These are phyloP conservation scores for Caenorhabditis panamensis DNA, from an alignment of 2,888 invertebrate species.

Conservation along the genomic window DNA sequence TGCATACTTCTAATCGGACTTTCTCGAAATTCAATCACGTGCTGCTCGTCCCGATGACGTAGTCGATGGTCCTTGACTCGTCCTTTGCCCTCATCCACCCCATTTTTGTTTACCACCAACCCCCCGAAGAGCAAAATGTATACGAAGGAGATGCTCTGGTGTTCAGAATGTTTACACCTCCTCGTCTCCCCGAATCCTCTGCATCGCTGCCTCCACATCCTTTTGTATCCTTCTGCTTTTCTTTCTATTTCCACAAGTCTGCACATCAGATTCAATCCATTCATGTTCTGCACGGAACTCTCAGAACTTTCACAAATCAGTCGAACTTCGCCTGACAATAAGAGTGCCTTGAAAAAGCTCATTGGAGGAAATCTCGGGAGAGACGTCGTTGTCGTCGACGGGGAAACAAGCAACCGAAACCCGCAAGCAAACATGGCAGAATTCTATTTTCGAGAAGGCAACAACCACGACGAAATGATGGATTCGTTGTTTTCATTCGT, in stretches of 20 bases:
- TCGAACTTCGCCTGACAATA: background rate
- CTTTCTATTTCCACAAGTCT: conserved; percentile 1
- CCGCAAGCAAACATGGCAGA: conserved; percentile 7
- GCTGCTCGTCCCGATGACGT: conserved; percentile 16
- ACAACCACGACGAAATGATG: conserved; percentile 22
- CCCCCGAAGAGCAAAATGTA: conserved; percentile 13
- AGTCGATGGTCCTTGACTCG: background rate
- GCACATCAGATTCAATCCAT: background rate
- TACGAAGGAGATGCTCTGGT: background rate
- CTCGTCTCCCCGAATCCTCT: background rate
- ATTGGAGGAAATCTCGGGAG: conserved; percentile 1
- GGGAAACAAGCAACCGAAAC: background rate
- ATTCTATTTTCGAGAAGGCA: conserved; percentile 30
- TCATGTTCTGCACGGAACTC: background rate
- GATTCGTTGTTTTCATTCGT: conserved; percentile 38
- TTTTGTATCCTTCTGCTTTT: conserved; percentile 5
- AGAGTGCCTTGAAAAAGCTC: background rate
- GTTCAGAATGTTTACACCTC: conserved; percentile 33
- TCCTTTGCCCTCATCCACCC: background rate
- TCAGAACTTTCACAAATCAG: background rate
- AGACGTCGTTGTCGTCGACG: background rate
- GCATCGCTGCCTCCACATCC: background rate
- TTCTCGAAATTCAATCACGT: conserved; percentile 1
- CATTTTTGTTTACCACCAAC: conserved; percentile 3
- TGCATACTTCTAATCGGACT: background rate